Percentiles rank a stretch among this genome's conserved stretches.
Evolutionary conservation across 2,797 vertebrate species (phyloP).

Genomic region (Lepus oiostolus): DNA sequence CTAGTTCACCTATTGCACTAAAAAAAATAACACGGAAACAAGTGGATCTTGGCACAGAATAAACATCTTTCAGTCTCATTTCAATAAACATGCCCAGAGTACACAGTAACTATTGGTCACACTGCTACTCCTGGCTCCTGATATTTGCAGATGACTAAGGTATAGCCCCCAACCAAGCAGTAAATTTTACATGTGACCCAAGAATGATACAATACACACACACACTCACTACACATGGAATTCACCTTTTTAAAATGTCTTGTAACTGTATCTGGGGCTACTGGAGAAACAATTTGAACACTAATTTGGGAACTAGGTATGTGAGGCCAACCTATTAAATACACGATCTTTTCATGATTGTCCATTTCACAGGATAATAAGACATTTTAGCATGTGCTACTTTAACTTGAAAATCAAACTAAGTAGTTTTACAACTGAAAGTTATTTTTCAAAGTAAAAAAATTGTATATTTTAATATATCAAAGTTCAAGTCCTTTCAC

Average conservation of each 20-base stretch:
- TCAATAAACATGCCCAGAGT: accelerated
- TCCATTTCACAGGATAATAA: neutral
- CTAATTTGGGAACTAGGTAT: neutral
- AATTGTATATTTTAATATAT: neutral
- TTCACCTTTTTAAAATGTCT: constrained; percentile 8
- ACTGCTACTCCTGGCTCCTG: neutral
- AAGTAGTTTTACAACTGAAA: neutral
- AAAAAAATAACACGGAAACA: neutral
- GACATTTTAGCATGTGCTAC: neutral
- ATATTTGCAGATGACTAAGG: neutral
- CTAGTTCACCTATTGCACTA: neutral
- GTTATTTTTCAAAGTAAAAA: constrained; percentile 38
- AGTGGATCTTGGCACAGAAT: neutral
- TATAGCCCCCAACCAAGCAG: too few relatives aligned
- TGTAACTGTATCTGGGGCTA: neutral
- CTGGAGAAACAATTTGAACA: neutral
- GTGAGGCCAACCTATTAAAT: neutral
- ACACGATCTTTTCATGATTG: neutral
- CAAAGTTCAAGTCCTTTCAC: constrained; percentile 10
- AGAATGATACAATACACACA: neutral
- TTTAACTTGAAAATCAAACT: neutral
- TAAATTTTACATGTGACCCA: neutral
- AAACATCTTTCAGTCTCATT: neutral
- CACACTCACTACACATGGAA: neutral
- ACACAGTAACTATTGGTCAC: too few relatives aligned